Evolutionary conservation across 1,140 invertebrate genomes (phyloP).

Genomic region (Drosophila asahinai): DNA sequence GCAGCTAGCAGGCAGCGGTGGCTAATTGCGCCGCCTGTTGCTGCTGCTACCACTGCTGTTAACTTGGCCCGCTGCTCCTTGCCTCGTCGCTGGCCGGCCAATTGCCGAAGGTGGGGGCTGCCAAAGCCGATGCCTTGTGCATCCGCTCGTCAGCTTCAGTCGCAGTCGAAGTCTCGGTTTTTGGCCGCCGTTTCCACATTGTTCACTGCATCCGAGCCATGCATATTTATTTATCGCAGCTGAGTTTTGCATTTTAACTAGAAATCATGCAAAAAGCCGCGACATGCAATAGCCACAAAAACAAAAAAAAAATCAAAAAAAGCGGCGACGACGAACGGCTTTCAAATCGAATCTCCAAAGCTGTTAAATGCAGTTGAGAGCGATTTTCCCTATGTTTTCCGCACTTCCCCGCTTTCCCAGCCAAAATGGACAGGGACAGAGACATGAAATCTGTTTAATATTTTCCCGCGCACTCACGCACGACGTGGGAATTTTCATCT

Average conservation of each 20-base stretch:
- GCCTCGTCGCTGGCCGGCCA: not conserved
- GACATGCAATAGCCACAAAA: conserved; percentile 53
- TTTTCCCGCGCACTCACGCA: conserved; percentile 78
- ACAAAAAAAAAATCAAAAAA: conserved; percentile 21
- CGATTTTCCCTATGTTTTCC: conserved; percentile 47
- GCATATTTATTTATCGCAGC: conserved; percentile 82
- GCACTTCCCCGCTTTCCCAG: conserved; percentile 11
- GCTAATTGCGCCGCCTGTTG: conserved; percentile 62
- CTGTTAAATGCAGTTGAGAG: conserved; percentile 73
- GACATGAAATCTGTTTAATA: conserved; percentile 70
- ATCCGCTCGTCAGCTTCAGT: conserved; percentile 76
- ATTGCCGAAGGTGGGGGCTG: conserved; percentile 20
- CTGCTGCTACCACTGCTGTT: conserved; percentile 46
- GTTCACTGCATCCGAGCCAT: conserved; percentile 63
- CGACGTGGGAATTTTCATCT: conserved; percentile 79
- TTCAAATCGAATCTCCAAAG: conserved; percentile 74
- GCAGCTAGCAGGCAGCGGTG: conserved; percentile 37
- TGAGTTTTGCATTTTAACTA: conserved; percentile 80
- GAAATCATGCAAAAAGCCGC: conserved; percentile 78
- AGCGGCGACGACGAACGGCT: conserved; percentile 65
- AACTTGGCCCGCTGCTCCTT: conserved; percentile 31
- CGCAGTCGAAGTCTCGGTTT: conserved; percentile 26
- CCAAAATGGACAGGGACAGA: conserved; percentile 25
- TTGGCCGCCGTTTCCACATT: conserved; percentile 63
- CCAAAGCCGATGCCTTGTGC: conserved; percentile 45